Percentiles rank a stretch among this genome's conserved stretches.
phyloP scores from a whole-genome alignment of 2,113 vertebrate genomes.

The Vulpes vulpes region DNA sequence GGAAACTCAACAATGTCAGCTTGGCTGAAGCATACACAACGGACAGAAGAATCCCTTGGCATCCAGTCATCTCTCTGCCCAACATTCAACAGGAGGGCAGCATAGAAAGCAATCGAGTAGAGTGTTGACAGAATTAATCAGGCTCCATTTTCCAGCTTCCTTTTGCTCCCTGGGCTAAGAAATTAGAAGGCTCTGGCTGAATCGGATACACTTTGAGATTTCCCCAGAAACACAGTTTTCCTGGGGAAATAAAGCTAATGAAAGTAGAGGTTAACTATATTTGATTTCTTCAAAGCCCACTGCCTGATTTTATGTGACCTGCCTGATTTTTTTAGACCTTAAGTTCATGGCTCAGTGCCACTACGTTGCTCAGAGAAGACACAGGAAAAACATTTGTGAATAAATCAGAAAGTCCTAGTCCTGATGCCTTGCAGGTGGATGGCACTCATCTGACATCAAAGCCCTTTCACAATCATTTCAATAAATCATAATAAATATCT shows the following conservation, averaged over 20 bases:
- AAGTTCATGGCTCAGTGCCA: background rate
- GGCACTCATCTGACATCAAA: background rate
- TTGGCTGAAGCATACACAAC: background rate
- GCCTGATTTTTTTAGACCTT: conserved; percentile 55
- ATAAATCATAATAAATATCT: background rate
- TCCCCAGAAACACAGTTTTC: conserved; percentile 68
- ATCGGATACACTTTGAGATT: conserved; percentile 56
- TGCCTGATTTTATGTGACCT: conserved; percentile 56
- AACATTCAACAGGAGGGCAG: conserved; percentile 53
- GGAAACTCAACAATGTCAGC: background rate
- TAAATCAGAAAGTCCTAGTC: background rate
- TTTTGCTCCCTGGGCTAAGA: conserved; percentile 69
- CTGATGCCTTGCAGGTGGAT: background rate
- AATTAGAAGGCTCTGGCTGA: conserved; percentile 67
- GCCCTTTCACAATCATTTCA: background rate
- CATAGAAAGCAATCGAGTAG: conserved; percentile 24
- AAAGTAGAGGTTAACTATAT: conserved; percentile 61
- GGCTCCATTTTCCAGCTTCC: conserved; percentile 58
- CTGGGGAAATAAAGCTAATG: conserved; percentile 69
- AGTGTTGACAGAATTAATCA: conserved; percentile 78
- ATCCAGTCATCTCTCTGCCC: background rate
- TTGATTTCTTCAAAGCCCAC: conserved; percentile 70
- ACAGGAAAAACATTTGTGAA: conserved; percentile 15
- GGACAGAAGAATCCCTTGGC: conserved; percentile 34
- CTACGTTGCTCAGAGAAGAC: background rate